Conservation (phyloP, 1,140 invertebrate species). For the Pararge aegeria region DNA sequence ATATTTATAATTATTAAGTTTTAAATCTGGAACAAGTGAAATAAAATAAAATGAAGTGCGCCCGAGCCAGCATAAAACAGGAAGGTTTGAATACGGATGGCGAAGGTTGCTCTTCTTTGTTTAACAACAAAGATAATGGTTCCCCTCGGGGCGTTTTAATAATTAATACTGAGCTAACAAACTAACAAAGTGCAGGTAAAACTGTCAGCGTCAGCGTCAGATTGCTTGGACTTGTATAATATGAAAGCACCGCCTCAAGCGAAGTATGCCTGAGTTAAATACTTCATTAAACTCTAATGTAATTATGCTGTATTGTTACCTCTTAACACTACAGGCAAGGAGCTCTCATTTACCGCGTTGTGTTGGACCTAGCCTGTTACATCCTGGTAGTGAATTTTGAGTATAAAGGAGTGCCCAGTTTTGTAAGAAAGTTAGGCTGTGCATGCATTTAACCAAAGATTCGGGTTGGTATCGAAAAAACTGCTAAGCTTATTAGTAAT, state of each 20-base stretch:
- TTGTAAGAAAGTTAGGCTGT: too few relatives aligned
- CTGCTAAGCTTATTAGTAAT: too few relatives aligned
- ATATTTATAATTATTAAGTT: too few relatives aligned
- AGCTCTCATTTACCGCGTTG: neutral
- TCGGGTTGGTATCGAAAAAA: too few relatives aligned
- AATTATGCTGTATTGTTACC: conserved; percentile 9
- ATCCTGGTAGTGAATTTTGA: too few relatives aligned
- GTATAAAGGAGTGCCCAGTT: too few relatives aligned
- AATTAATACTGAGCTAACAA: conserved; percentile 14
- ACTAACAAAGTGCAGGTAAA: conserved; percentile 13
- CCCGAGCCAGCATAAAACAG: too few relatives aligned
- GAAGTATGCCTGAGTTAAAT: conserved; percentile 14
- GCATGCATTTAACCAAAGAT: too few relatives aligned
- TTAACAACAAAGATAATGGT: neutral
- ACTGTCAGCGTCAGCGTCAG: conserved; percentile 9
- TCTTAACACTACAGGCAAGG: neutral
- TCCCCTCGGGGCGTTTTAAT: conserved; percentile 9
- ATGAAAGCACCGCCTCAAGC: conserved; percentile 6
- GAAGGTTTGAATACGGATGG: neutral
- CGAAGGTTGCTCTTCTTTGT: neutral
- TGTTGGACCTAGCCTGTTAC: too few relatives aligned
- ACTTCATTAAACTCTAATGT: conserved; percentile 16
- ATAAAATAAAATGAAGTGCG: too few relatives aligned
- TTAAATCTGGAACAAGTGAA: too few relatives aligned
- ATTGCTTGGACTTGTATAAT: conserved; percentile 4